Evolutionary conservation across 53 echinoderm and acorn worm species (phyloP).

Genomic region (Henricia sp.): DNA sequence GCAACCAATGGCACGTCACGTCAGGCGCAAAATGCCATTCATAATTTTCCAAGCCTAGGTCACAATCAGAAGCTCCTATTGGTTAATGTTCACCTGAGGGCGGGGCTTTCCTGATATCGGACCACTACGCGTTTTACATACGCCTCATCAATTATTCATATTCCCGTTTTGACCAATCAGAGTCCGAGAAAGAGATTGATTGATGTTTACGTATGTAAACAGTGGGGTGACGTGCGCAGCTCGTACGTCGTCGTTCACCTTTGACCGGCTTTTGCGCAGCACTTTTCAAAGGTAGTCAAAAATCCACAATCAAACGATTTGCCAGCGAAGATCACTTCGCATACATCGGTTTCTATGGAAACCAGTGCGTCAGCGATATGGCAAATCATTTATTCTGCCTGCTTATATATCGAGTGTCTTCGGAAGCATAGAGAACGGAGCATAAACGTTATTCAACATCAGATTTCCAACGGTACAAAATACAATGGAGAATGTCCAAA

Average conservation of each 20-base stretch:
- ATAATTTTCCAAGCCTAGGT: constrained; percentile 34
- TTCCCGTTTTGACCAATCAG: constrained; percentile 32
- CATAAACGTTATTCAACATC: too few species aligned
- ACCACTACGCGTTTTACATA: constrained; percentile 9
- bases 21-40: constrained; percentile 22
- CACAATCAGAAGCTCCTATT: constrained; percentile 1
- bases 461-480: background rate
- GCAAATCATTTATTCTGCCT: constrained; percentile 2
- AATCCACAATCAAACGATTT: background rate
- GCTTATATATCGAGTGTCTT: background rate
- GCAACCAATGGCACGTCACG: too few species aligned
- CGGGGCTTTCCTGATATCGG: constrained; percentile 39
- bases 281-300: background rate
- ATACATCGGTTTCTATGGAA: constrained; percentile 42
- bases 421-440: background rate
- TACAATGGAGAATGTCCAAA: too few species aligned
- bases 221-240: constrained; percentile 45
- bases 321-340: constrained; percentile 3
- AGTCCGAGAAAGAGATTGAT: constrained; percentile 12
- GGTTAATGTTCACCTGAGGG: constrained; percentile 14
- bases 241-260: background rate
- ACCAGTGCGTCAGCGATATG: constrained; percentile 32
- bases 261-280: constrained; percentile 1
- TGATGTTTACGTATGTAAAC: constrained; percentile 30
- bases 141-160: constrained; percentile 10